These are phyloP conservation scores for Lasioglossum pauxillum DNA, from an alignment of 2,888 invertebrate genomes.

Conservation along the genomic window DNA sequence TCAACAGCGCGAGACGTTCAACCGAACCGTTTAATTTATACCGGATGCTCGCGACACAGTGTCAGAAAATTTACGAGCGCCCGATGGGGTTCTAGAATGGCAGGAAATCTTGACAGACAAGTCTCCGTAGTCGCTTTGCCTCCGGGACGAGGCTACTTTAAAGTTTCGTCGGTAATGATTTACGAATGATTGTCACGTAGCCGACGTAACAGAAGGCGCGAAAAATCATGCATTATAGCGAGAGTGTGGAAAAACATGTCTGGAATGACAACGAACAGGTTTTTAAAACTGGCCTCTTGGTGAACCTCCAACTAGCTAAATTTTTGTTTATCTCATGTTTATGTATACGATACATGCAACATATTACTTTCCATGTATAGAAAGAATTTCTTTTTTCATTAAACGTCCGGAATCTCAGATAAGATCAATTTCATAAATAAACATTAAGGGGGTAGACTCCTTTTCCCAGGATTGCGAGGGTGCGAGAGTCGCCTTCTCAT, in stretches of 20 bases:
- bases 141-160: not conserved
- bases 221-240: not conserved
- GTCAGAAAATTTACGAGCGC: constrained; percentile 23
- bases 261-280: not conserved
- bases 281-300: not conserved
- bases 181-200: constrained; percentile 7
- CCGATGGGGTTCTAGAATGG: not conserved
- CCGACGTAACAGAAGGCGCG: not conserved
- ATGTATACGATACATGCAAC: not conserved
- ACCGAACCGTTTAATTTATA: constrained; percentile 64
- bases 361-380: too few relatives aligned
- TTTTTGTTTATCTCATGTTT: not conserved
- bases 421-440: too few relatives aligned
- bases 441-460: too few relatives aligned
- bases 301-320: not conserved
- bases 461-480: too few relatives aligned
- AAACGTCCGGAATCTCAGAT: too few relatives aligned
- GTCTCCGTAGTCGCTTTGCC: not conserved
- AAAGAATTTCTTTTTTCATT: too few relatives aligned
- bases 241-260: not conserved
- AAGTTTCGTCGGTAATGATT: constrained; percentile 24
- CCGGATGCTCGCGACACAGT: constrained; percentile 16
- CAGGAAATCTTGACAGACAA: constrained; percentile 31
- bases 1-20: constrained; percentile 38
- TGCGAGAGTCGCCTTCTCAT: too few relatives aligned